Conservation (phyloP, 2,797 vertebrate genomes). For the Manis crassicaudata region DNA sequence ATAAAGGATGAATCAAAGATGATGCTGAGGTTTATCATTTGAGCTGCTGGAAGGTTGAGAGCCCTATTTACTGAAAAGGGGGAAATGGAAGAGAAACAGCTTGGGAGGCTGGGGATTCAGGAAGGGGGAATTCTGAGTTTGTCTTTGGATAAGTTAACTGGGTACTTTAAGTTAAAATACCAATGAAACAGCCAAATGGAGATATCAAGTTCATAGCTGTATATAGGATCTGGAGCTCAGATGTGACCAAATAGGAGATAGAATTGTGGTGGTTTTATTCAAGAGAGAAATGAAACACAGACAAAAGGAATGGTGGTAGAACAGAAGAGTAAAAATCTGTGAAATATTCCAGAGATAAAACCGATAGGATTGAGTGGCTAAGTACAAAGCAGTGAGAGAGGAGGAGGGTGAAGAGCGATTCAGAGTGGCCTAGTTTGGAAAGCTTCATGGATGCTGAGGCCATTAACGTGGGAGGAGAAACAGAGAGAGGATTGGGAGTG, state of each 20-base stretch:
- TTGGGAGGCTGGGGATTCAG: neutral
- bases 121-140: neutral
- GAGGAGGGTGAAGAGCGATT: neutral
- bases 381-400: neutral
- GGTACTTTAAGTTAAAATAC: neutral
- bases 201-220: neutral
- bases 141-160: neutral
- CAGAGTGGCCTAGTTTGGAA: neutral
- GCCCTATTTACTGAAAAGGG: neutral
- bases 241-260: neutral
- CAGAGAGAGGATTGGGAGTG: neutral
- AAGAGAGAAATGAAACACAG: neutral
- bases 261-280: neutral
- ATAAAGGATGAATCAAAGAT: neutral
- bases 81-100: neutral
- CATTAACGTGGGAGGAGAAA: neutral
- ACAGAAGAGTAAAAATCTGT: neutral
- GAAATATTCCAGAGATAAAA: neutral
- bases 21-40: neutral
- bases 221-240: neutral
- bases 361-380: neutral
- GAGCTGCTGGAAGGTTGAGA: neutral
- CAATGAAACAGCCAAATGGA: neutral
- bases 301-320: neutral
- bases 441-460: neutral